A percentile compares a stretch with the other conserved stretches of the same genome.
These are phyloP conservation scores for Colossoma macropomum DNA, from an alignment of 2,113 vertebrate species.

Conservation along the genomic window DNA sequence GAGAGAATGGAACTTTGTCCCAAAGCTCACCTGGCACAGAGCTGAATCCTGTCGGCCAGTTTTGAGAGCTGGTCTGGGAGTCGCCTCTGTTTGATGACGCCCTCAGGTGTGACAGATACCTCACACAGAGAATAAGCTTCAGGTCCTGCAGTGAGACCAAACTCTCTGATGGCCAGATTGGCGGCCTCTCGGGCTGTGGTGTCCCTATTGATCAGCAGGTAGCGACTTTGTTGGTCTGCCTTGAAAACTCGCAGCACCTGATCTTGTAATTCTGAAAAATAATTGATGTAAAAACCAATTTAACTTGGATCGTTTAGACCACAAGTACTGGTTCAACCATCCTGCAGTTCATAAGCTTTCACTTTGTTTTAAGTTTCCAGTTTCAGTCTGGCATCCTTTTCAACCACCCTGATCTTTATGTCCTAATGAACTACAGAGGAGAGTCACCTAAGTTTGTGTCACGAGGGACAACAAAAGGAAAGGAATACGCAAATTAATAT, in stretches of 20 bases:
- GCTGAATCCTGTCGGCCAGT: conserved; percentile 94
- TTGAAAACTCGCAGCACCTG: conserved; percentile 96
- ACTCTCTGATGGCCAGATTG: conserved; percentile 91
- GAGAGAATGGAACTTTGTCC: too few relatives aligned
- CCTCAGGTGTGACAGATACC: conserved; percentile 96
- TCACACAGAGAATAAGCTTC: conserved; percentile 95
- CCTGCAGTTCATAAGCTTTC: conserved; percentile 64
- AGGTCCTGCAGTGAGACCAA: conserved; percentile 87
- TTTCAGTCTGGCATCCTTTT: not conserved
- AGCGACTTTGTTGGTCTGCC: conserved; percentile 97
- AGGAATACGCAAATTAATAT: too few relatives aligned
- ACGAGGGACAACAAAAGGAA: too few relatives aligned
- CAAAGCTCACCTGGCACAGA: conserved; percentile 87
- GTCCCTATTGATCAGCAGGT: conserved; percentile 98
- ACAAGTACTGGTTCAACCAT: not conserved
- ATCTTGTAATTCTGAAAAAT: conserved; percentile 84
- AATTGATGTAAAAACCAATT: not conserved
- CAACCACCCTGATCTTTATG: too few relatives aligned
- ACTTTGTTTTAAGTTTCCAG: not conserved
- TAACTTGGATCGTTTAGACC: not conserved
- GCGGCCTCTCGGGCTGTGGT: conserved; percentile 97
- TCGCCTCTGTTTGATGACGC: conserved; percentile 96
- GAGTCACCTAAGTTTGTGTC: too few relatives aligned
- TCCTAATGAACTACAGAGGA: too few relatives aligned
- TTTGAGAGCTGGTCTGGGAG: conserved; percentile 97